Conservation (phyloP, 2,113 vertebrate species). For the Anthoscopus minutus region DNA sequence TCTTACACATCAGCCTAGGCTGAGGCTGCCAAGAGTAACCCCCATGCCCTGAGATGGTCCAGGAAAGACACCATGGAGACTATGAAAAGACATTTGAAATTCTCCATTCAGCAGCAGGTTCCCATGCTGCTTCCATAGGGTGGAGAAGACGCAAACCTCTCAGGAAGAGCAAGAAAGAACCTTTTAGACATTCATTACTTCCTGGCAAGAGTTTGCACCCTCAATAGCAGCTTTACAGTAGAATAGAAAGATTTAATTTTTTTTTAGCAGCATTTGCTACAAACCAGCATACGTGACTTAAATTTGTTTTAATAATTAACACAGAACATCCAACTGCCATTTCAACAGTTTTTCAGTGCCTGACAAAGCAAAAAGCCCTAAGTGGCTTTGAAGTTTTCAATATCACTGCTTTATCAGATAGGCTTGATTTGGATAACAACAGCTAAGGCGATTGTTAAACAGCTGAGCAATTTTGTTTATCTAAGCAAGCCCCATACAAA, state of each 20-base stretch:
- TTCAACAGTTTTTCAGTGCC: neutral
- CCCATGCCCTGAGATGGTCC: neutral
- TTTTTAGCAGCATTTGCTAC: neutral
- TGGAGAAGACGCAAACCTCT: neutral
- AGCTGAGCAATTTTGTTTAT: neutral
- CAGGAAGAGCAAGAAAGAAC: neutral
- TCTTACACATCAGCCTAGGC: rapidly evolving
- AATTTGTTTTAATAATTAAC: neutral
- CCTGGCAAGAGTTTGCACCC: neutral
- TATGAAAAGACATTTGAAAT: neutral
- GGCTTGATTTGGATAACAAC: neutral
- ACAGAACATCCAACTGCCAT: neutral
- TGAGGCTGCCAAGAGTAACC: neutral
- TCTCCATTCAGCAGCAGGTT: neutral
- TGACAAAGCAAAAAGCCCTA: neutral
- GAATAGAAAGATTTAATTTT: neutral
- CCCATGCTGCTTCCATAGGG: neutral
- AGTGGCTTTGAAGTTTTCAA: neutral
- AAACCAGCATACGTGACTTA: neutral
- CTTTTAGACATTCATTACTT: neutral
- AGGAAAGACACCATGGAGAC: neutral
- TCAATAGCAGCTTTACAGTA: neutral
- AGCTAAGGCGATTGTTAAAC: neutral
- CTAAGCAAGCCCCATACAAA: neutral
- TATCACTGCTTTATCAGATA: neutral